A percentile compares a stretch with the other conserved stretches of the same genome.
phyloP scores from a whole-genome alignment of 2,888 invertebrate genomes.

The Melipona beecheii region DNA sequence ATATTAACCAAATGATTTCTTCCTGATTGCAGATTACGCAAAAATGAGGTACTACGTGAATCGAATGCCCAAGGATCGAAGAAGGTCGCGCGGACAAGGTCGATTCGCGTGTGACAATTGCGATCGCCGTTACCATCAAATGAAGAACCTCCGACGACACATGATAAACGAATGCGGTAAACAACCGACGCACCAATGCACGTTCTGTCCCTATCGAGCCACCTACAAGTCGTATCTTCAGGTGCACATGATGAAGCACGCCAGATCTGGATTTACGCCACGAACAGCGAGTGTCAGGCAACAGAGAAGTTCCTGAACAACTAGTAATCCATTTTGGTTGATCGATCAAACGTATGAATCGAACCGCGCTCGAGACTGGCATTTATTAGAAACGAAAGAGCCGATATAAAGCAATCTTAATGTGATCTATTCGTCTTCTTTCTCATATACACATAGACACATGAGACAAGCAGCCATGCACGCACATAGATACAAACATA shows the following conservation, averaged over 20 bases:
- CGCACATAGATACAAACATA: not conserved
- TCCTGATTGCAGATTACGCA: conserved; percentile 74
- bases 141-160: conserved; percentile 85
- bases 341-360: not conserved
- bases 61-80: conserved; percentile 51
- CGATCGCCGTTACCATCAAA: conserved; percentile 85
- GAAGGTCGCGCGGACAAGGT: conserved; percentile 80
- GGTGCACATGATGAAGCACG: conserved; percentile 76
- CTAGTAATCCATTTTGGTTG: not conserved
- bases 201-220: conserved; percentile 82
- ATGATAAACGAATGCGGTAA: conserved; percentile 85
- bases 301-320: conserved; percentile 39
- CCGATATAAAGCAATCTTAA: not conserved
- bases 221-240: conserved; percentile 83
- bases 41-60: conserved; percentile 55
- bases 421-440: not conserved
- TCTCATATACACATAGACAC: not conserved
- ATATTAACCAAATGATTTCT: conserved; percentile 40
- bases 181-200: conserved; percentile 81
- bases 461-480: not conserved
- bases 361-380: not conserved
- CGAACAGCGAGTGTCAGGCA: conserved; percentile 53
- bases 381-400: not conserved
- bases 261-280: conserved; percentile 67
- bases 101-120: conserved; percentile 84